Evolutionary conservation across 1,140 invertebrate species (phyloP).

Genomic region (Zaprionus capensis): DNA sequence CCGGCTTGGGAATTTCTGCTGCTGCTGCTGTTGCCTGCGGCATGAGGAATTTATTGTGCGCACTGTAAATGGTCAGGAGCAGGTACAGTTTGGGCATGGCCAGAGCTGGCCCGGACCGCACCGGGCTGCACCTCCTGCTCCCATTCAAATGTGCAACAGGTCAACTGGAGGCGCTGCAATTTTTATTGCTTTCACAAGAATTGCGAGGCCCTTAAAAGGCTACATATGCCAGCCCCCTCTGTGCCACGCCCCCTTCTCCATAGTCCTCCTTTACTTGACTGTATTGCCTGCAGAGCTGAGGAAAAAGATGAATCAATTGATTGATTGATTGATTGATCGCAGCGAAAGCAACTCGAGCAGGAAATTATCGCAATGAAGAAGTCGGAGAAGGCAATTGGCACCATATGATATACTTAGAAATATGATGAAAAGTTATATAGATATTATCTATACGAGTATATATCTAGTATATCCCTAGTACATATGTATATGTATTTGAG

Average conservation of each 20-base stretch:
- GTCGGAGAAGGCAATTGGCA: not conserved
- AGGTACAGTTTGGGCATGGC: constrained; percentile 55
- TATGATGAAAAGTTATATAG: no score
- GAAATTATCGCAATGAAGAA: not conserved
- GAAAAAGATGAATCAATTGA: constrained; percentile 74
- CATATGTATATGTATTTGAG: no score
- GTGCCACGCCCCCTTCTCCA: not conserved
- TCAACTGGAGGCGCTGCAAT: constrained; percentile 69
- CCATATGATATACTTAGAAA: not conserved
- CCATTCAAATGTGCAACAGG: constrained; percentile 80
- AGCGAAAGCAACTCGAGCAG: not conserved
- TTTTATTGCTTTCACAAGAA: constrained; percentile 81
- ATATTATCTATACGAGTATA: no score
- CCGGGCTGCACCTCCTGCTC: constrained; percentile 38
- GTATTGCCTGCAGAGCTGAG: not conserved
- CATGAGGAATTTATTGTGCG: constrained; percentile 76
- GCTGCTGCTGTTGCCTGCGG: constrained; percentile 32
- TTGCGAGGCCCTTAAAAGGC: constrained; percentile 70
- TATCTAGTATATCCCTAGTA: not conserved
- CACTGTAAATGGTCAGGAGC: constrained; percentile 70
- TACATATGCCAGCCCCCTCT: not conserved
- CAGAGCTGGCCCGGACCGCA: not conserved
- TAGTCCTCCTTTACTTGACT: not conserved
- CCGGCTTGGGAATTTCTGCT: constrained; percentile 77
- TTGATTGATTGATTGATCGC: constrained; percentile 73